Conservation (phyloP, 2,113 vertebrate genomes). For the Chionodraco myersi region DNA sequence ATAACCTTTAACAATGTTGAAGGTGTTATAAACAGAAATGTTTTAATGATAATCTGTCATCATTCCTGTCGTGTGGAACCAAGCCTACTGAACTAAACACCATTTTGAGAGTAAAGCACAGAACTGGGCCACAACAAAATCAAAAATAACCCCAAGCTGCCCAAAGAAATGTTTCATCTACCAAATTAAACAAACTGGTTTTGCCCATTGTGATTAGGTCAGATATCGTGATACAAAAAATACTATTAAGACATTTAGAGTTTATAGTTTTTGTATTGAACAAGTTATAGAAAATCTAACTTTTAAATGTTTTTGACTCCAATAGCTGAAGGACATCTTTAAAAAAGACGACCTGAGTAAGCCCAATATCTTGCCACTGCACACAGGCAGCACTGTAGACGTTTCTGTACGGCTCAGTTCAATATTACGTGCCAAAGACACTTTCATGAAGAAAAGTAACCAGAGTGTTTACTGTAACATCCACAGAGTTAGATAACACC, state of each 20-base stretch:
- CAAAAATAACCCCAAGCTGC: neutral
- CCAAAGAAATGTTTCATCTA: neutral
- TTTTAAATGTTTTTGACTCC: constrained; percentile 9
- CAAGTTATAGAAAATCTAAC: neutral
- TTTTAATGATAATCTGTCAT: too few relatives aligned
- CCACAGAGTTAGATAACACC: constrained; percentile 42
- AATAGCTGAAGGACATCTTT: neutral
- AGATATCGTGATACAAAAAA: neutral
- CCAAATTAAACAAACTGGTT: neutral
- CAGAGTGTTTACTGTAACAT: constrained; percentile 42
- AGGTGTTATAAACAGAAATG: neutral
- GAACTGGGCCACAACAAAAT: neutral
- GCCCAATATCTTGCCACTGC: constrained; percentile 25
- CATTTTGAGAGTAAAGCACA: neutral
- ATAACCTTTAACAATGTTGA: neutral
- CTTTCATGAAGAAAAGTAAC: constrained; percentile 29
- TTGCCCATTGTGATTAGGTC: neutral
- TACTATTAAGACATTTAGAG: neutral
- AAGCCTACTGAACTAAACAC: too few relatives aligned
- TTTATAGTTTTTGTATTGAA: neutral
- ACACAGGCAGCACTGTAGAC: constrained; percentile 13
- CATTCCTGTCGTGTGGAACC: too few relatives aligned
- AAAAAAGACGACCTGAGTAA: constrained; percentile 6
- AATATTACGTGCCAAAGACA: constrained; percentile 2
- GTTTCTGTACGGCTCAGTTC: neutral